Percentiles rank a stretch among this genome's conserved stretches.
Conservation (phyloP, 2,888 invertebrate species). For the Noctua comes region DNA sequence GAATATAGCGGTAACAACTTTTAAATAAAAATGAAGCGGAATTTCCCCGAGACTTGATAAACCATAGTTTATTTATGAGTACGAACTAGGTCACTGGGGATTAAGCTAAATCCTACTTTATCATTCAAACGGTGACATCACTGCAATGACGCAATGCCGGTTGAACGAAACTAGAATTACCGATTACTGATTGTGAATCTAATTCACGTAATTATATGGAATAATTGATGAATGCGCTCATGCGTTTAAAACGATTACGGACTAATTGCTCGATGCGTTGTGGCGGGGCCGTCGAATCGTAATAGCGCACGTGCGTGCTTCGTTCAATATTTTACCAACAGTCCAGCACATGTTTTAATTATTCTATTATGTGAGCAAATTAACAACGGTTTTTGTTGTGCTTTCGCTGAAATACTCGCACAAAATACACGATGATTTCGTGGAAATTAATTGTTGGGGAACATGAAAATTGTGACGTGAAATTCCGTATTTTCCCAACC, state of each 20-base stretch:
- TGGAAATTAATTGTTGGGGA: neutral
- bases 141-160: conserved; percentile 48
- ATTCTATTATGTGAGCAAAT: conserved; percentile 41
- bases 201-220: conserved; percentile 59
- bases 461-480: conserved; percentile 24
- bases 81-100: conserved; percentile 47
- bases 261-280: conserved; percentile 58
- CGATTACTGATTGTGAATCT: conserved; percentile 55
- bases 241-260: conserved; percentile 65
- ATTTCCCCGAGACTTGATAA: conserved; percentile 6
- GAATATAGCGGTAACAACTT: neutral
- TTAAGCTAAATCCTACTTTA: conserved; percentile 41
- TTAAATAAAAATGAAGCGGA: conserved; percentile 24
- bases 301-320: conserved; percentile 34
- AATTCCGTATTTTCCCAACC: conserved; percentile 24
- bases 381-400: conserved; percentile 28
- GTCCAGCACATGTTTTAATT: conserved; percentile 22
- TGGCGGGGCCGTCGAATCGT: conserved; percentile 21
- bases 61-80: conserved; percentile 25
- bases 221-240: conserved; percentile 62
- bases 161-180: conserved; percentile 53
- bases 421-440: conserved; percentile 11
- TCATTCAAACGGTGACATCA: conserved; percentile 43
- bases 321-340: conserved; percentile 32
- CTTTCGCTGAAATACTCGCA: conserved; percentile 6